Conservation (phyloP, 2,797 vertebrate species). For the Rhinogobio ventralis region DNA sequence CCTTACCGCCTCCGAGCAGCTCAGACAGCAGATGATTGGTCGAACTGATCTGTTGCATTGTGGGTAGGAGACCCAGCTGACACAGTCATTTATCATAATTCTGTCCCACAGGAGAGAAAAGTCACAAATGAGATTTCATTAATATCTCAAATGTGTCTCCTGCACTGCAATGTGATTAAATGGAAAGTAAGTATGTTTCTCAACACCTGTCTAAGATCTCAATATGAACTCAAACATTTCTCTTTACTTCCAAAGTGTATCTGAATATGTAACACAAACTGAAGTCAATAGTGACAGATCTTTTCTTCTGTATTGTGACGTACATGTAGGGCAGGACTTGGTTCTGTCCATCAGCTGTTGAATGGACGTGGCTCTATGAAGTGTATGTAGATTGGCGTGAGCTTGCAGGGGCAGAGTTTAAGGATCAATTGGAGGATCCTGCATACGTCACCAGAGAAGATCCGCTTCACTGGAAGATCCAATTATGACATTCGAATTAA, state of each 20-base stretch:
- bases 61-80: conserved; percentile 58
- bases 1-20: conserved; percentile 63
- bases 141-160: neutral
- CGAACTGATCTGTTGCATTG: conserved; percentile 72
- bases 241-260: no score
- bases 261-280: no score
- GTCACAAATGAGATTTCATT: neutral
- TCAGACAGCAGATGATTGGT: conserved; percentile 71
- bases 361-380: neutral
- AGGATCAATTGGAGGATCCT: no score
- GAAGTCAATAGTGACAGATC: neutral
- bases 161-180: neutral
- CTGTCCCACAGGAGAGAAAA: neutral
- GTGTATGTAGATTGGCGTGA: neutral
- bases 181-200: neutral
- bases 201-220: no score
- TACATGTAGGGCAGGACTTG: neutral
- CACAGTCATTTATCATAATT: neutral
- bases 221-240: no score
- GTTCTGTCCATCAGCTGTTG: no score
- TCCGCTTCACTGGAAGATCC: no score
- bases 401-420: neutral
- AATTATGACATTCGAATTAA: no score
- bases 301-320: neutral
- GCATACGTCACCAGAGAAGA: no score